A percentile compares a stretch with the other conserved stretches of the same genome.
These are phyloP conservation scores for Limosa lapponica DNA, from an alignment of 2,797 vertebrate species.

Conservation along the genomic window DNA sequence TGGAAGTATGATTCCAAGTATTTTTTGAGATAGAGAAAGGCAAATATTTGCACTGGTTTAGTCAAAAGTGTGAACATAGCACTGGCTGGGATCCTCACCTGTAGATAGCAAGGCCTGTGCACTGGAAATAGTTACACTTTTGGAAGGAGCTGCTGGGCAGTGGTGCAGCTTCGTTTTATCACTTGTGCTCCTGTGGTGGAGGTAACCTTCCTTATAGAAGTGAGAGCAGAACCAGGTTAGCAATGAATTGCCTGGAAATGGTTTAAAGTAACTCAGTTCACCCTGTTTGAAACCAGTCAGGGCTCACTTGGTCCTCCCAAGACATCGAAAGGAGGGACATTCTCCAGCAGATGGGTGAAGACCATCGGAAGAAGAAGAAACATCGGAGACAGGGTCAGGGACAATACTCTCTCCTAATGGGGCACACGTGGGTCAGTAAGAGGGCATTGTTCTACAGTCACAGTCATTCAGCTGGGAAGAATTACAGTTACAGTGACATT, in stretches of 20 bases:
- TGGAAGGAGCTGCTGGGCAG: not conserved
- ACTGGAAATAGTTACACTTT: not conserved
- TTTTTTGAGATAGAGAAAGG: conserved; percentile 20
- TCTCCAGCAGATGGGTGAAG: not conserved
- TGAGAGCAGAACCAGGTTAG: not conserved
- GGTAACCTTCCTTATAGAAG: not conserved
- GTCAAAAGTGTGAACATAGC: not conserved
- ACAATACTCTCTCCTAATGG: not conserved
- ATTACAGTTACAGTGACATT: not conserved
- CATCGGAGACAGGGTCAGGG: not conserved
- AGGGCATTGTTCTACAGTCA: not conserved
- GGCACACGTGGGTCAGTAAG: not conserved
- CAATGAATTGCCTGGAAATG: not conserved
- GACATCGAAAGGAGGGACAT: not conserved
- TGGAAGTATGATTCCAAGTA: not conserved
- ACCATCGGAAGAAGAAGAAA: not conserved
- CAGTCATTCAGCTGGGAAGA: not conserved
- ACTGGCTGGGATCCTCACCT: accelerated
- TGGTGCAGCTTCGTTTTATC: not conserved
- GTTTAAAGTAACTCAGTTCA: not conserved
- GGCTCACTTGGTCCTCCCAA: not conserved
- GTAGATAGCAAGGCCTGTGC: not conserved
- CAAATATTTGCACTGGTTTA: conserved; percentile 24
- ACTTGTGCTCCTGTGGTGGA: not conserved
- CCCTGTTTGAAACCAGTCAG: not conserved